Base-by-base conservation (phyloP, 2,113 vertebrate genomes). In the Smithornis capensis region DNA sequence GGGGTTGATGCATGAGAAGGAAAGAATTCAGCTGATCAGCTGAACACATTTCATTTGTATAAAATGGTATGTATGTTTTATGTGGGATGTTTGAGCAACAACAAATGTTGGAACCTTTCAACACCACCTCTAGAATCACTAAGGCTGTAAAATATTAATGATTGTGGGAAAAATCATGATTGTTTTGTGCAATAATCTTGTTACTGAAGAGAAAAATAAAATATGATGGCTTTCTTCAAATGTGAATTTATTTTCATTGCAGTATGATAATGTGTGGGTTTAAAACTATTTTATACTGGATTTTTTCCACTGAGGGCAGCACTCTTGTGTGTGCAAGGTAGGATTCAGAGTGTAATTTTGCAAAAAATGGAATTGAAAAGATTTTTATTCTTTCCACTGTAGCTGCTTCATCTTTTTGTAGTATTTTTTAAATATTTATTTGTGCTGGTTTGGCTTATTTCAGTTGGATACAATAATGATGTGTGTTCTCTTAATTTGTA, bases 191-290 rank as follows among this genome's bases (percentile, higher is more conserved):
- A 49, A 55, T 92, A 76, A 59, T 92, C 27, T 71, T 2, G 0
- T 49, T 65, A 55, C 27, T 56, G n/a, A 79, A 65, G 17, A 82
- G 53, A 74, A 90, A 28, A 92, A 40, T 29, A 83, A 84, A 91
- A 73, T 84, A 76, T 86, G 79, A 89, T 76, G 29, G 8, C 35
- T 78, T 18, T 86, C 49, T 82, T 86, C 27, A 67, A 92, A 88
- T 95, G 92, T 91, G 90, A 96, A 57, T 90, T 89, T 75, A 47
- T 55, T 88, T 88, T 74, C 28, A 17, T 35, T 81, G 44, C 27
- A 21, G 44, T 47, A 24, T 56, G 69, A 27, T 82, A 73, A 29
- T 15, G 49, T 14, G 14, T 59, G 49, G 19, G 10, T 91, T 86
- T 75, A 64, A 92, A 92, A 59, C 14, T 52, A 7, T 56, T 86